Base-by-base conservation (phyloP, 2,113 vertebrate genomes). In the Urocolius indicus region DNA sequence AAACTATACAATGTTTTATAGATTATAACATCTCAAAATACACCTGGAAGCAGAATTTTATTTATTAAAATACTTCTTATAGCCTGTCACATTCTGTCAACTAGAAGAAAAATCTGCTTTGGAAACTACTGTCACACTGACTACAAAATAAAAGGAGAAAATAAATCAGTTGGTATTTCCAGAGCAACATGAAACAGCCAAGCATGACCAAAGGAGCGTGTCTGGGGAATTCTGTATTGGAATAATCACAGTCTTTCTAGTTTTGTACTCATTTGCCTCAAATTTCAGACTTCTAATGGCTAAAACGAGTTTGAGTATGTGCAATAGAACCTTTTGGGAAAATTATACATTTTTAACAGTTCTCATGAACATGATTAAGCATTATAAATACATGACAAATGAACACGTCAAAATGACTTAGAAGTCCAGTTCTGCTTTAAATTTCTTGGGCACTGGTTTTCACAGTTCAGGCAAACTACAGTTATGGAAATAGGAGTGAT, bases 31-130 rank as follows among this genome's bases (percentile, higher is more conserved):
- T 72, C 63, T 76, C 78, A 0, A 82, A 94, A 88, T 38, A 91
- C 67, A 94, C 80, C 94, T 69, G 59, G 78, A 89, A 92, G 80
- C 45, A 79, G 66, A 68, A 32, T 85, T 95, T 95, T 87, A 93
- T 90, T 95, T 94, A 96, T 96, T 96, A 91, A 96, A 87, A 67
- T 90, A 48, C 49, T 80, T 82, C 79, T 83, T 95, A 91, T 12
- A 94, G 87, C 68, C 62, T 78, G 87, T 95, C 93, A 55, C 15
- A 91, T 58, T 88, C 84, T 96, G 79, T 84, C 93, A 95, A 81
- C 66, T 18, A 38, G 9, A 92, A 95, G 79, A 96, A 93, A 96
- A 96, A 94, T 58, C 74, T 55, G 36, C 83, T 58, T 52, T 92
- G 61, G 87, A 97, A 96, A 93, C 24, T 43, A 61, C 13, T 61